Evolutionary conservation across 2,797 vertebrate genomes (phyloP).

Genomic region (Paedocypris micromegethes): DNA sequence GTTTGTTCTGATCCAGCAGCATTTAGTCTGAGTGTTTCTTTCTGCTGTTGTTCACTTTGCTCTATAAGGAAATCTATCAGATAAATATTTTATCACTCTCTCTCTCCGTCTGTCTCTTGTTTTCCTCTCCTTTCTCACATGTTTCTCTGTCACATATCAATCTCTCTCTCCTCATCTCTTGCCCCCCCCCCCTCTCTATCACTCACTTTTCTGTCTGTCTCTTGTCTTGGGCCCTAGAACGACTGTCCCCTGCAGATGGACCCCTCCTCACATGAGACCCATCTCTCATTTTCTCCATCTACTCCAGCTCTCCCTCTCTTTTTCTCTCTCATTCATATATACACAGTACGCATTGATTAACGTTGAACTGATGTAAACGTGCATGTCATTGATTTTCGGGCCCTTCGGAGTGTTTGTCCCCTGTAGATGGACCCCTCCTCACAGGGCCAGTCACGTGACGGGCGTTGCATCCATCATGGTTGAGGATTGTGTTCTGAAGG

Average conservation of each 20-base stretch:
- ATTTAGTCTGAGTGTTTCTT: slow-evolving; percentile 36
- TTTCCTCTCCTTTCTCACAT: no score
- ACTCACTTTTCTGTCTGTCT: no score
- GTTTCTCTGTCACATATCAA: no score
- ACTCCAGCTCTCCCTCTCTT: not conserved
- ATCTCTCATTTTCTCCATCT: no score
- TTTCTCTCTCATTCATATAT: slow-evolving; percentile 40
- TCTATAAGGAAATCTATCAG: slow-evolving; percentile 42
- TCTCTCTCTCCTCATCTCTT: no score
- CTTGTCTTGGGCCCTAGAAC: slow-evolving; percentile 14
- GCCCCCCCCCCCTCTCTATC: no score
- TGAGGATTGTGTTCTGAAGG: slow-evolving; percentile 40
- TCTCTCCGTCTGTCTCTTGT: slow-evolving; percentile 2
- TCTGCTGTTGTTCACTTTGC: slow-evolving; percentile 26
- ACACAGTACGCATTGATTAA: slow-evolving; percentile 52
- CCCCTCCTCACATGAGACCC: not conserved
- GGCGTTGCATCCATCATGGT: slow-evolving; percentile 38
- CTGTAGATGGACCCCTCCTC: slow-evolving; percentile 16
- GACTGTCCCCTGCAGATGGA: slow-evolving; percentile 13
- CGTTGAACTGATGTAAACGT: slow-evolving; percentile 47
- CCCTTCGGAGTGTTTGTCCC: slow-evolving; percentile 5
- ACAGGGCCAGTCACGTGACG: slow-evolving; percentile 2
- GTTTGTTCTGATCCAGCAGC: slow-evolving; percentile 13
- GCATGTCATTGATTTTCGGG: slow-evolving; percentile 46
- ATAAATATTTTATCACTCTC: slow-evolving; percentile 40